These are phyloP conservation scores for Hemiprocne comata DNA, from an alignment of 2,113 vertebrate species.

Conservation along the genomic window DNA sequence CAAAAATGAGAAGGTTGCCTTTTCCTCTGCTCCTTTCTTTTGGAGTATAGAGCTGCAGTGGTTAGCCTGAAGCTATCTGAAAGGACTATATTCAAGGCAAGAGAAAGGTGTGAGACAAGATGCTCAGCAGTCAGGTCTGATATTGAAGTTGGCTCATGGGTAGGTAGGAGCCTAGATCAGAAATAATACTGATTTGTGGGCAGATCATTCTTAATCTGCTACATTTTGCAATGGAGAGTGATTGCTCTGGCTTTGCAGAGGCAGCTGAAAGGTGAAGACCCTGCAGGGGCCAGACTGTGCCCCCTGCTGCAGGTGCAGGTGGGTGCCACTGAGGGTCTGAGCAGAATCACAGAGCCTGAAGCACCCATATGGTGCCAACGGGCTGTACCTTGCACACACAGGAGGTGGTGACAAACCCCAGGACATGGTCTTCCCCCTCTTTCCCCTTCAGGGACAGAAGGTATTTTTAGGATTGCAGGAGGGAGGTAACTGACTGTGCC, in stretches of 20 bases:
- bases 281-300: not conserved
- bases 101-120: not conserved
- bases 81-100: not conserved
- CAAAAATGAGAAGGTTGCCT: not conserved
- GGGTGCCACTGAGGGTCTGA: not conserved
- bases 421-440: not conserved
- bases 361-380: fast-evolving
- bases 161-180: not conserved
- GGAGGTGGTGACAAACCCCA: not conserved
- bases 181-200: not conserved
- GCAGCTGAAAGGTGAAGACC: not conserved
- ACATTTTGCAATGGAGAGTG: not conserved
- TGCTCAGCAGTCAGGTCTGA: not conserved
- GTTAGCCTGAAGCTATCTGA: not conserved
- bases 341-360: not conserved
- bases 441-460: not conserved
- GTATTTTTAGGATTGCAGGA: not conserved
- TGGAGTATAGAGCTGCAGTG: not conserved
- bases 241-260: not conserved
- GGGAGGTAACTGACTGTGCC: not conserved
- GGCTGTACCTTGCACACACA: not conserved
- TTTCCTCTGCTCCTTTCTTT: not conserved
- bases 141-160: not conserved
- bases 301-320: not conserved
- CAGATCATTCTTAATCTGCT: not conserved